These are phyloP conservation scores for Sceliomorpha sp. DNA, from an alignment of 2,888 invertebrate genomes.

Conservation along the genomic window DNA sequence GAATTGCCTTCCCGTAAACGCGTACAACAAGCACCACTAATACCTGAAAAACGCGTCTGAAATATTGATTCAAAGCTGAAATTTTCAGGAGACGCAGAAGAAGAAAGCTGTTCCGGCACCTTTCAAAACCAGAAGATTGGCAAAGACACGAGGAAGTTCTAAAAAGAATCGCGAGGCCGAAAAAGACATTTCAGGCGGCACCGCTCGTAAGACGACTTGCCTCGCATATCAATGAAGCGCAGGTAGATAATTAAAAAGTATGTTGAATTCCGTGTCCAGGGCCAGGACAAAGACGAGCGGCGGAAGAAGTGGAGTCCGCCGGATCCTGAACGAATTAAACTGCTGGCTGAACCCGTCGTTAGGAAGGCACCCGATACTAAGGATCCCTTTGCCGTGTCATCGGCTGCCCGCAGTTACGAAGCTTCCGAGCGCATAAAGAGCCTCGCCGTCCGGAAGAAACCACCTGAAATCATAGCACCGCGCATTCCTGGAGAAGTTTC, in stretches of 20 bases:
- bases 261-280: slow-evolving; percentile 7
- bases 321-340: slow-evolving; percentile 51
- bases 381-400: slow-evolving; percentile 62
- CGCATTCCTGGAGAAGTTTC: slow-evolving; percentile 60
- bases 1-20: no score
- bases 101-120: slow-evolving; percentile 58
- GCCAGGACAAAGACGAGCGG: slow-evolving; percentile 38
- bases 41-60: slow-evolving; percentile 1
- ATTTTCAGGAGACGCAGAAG: slow-evolving; percentile 36
- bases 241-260: slow-evolving; percentile 5
- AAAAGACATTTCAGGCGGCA: slow-evolving; percentile 48
- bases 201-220: slow-evolving; percentile 52
- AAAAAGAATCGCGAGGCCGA: slow-evolving; percentile 63
- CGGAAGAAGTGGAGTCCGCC: slow-evolving; percentile 56
- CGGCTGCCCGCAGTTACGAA: slow-evolving; percentile 61
- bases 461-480: slow-evolving; percentile 19
- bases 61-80: not conserved
- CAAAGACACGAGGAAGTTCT: slow-evolving; percentile 60
- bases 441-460: slow-evolving; percentile 51
- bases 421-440: slow-evolving; percentile 53
- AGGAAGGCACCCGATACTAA: slow-evolving; percentile 28
- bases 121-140: slow-evolving; percentile 65
- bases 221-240: not conserved
- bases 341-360: slow-evolving; percentile 55
- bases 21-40: no score